Conservation (phyloP, 2,113 vertebrate species). For the Notiomystis cincta region DNA sequence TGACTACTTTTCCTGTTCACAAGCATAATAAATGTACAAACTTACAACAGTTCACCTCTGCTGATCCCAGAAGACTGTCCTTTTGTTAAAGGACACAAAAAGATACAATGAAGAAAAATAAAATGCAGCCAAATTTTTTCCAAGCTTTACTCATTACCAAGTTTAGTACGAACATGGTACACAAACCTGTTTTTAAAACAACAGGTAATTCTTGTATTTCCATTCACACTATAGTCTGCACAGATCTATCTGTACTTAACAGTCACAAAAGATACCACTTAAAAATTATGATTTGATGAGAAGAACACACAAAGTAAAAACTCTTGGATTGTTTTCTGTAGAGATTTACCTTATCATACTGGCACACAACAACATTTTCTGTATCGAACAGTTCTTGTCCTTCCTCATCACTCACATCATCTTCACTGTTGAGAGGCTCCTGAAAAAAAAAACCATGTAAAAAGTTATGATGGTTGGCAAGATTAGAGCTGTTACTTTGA, state of each 20-base stretch:
- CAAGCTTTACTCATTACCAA: neutral
- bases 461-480: neutral
- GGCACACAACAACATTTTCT: constrained; percentile 98
- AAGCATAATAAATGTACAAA: neutral
- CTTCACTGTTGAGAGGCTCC: constrained; percentile 95
- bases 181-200: neutral
- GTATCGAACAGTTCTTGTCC: constrained; percentile 98
- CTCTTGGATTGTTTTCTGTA: neutral
- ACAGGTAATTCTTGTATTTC: neutral
- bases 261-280: neutral
- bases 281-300: neutral
- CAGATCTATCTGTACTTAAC: neutral
- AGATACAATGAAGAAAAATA: neutral
- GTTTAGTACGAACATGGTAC: neutral
- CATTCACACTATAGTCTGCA: neutral
- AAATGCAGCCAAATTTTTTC: neutral
- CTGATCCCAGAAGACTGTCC: neutral
- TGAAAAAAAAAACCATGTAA: constrained; percentile 49
- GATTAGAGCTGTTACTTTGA: neutral
- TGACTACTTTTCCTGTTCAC: neutral
- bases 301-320: neutral
- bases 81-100: neutral
- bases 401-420: constrained; percentile 96
- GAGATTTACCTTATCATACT: constrained; percentile 92
- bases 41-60: neutral